phyloP scores from a whole-genome alignment of 2,797 vertebrate species.

The Zalophus californianus region DNA sequence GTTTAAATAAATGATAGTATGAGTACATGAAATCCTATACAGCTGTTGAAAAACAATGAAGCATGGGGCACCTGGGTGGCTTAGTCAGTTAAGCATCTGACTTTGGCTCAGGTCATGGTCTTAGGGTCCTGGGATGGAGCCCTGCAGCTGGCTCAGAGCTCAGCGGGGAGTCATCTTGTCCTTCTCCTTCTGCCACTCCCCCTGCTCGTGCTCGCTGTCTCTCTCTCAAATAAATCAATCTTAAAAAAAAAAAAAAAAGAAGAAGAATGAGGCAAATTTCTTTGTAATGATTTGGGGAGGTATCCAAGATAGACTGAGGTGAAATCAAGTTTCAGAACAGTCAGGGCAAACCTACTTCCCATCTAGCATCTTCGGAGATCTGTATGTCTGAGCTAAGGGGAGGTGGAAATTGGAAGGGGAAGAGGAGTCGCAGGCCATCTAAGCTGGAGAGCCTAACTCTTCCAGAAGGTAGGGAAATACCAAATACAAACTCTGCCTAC shows the following conservation, averaged over 20 bases:
- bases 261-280: not conserved
- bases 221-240: not conserved
- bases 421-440: not conserved
- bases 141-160: not conserved
- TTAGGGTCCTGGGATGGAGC: not conserved
- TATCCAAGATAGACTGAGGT: not conserved
- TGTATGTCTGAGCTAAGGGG: not conserved
- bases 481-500: not conserved
- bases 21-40: not conserved
- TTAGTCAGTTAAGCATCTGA: not conserved
- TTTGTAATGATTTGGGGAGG: not conserved
- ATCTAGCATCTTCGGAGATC: not conserved
- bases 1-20: not conserved
- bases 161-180: not conserved
- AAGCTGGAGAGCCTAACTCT: not conserved
- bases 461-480: not conserved
- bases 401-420: not conserved
- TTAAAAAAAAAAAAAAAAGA: not conserved
- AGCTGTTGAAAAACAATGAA: conserved; percentile 28
- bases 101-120: not conserved
- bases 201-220: not conserved
- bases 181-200: not conserved
- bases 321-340: not conserved
- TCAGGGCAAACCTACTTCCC: not conserved
- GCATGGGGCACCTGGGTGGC: not conserved